Base-by-base conservation (phyloP, 2,888 invertebrate genomes). In the Coecobrya sp. region DNA sequence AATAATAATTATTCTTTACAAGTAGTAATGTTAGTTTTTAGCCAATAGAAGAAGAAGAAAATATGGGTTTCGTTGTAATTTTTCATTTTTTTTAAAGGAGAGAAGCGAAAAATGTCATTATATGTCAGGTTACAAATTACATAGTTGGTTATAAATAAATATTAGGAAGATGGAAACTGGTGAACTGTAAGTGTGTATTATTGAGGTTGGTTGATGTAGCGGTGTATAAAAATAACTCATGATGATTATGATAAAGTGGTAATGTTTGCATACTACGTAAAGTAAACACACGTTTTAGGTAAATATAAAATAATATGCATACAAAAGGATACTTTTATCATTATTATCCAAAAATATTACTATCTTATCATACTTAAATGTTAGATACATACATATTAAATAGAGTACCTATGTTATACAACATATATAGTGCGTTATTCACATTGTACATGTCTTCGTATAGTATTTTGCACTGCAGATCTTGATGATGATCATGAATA, bases 351-450 rank as follows among this genome's bases (percentile, higher is more conserved):
- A 76, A 76, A 62, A 76, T 25, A 30, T n/a, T 73, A 76, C 45
- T 76, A 76, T 76, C 76, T 76, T 76, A 76, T 76, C 76, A 25
- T 49, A 49, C 49, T 76, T 76, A 76, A 76, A 45, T 76, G 49
- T 45, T 76, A 25, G 49, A 25, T 49, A n/a, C n/a, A n/a, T n/a
- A n/a, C n/a, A n/a, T n/a, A 49, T 10, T 76, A 76, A 7, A 36
- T 36, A 70, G 70, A 11, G 36, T 70, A 42, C 5, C 10, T 70
- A 27, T 45, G 16, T 70, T 76, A 76, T 22, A 73, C 36, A 13
- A 36, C 25, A 36, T n/a, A 70, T 7, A 73, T 68, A 42, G 42
- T 19, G 70, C 13, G 42, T 73, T 73, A 19, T 62, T 52, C 11
- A 2, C 2, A 52, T 52, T 76, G 76, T 76, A 76, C 16, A 49